A percentile compares a stretch with the other conserved stretches of the same genome.
Conservation (phyloP, 2,113 vertebrate species). For the Corydoras maculifer region DNA sequence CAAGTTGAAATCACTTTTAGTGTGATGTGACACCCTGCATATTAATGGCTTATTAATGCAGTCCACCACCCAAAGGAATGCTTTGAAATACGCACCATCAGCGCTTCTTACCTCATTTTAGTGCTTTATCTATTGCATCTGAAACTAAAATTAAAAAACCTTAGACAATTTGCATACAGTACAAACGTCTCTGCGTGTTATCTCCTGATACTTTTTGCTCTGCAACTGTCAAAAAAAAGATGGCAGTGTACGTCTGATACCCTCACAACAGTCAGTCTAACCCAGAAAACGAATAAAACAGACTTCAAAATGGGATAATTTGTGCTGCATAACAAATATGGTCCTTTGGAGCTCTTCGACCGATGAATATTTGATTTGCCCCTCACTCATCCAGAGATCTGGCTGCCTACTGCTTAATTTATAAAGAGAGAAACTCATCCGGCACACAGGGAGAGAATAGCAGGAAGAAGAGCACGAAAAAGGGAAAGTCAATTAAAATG, state of each 20-base stretch:
- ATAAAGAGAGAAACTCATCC: constrained; percentile 34
- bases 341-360: constrained; percentile 33
- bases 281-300: constrained; percentile 40
- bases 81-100: constrained; percentile 28
- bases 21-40: constrained; percentile 3
- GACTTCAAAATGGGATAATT: constrained; percentile 37
- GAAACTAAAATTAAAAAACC: constrained; percentile 8
- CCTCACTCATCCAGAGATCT: constrained; percentile 20
- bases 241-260: constrained; percentile 8
- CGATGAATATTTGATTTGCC: constrained; percentile 42
- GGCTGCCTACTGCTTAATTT: constrained; percentile 44
- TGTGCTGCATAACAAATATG: constrained; percentile 33
- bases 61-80: constrained; percentile 4
- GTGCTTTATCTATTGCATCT: neutral
- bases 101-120: constrained; percentile 4
- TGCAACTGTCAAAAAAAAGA: neutral
- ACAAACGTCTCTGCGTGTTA: constrained; percentile 1
- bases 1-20: constrained; percentile 7
- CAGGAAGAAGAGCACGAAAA: neutral
- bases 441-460: neutral
- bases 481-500: neutral
- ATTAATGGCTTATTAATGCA: constrained; percentile 13
- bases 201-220: constrained; percentile 6
- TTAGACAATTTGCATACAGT: constrained; percentile 15
- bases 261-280: constrained; percentile 22